These are phyloP conservation scores for Archivesica marissinica DNA, from an alignment of 1,140 invertebrate species.

Conservation along the genomic window DNA sequence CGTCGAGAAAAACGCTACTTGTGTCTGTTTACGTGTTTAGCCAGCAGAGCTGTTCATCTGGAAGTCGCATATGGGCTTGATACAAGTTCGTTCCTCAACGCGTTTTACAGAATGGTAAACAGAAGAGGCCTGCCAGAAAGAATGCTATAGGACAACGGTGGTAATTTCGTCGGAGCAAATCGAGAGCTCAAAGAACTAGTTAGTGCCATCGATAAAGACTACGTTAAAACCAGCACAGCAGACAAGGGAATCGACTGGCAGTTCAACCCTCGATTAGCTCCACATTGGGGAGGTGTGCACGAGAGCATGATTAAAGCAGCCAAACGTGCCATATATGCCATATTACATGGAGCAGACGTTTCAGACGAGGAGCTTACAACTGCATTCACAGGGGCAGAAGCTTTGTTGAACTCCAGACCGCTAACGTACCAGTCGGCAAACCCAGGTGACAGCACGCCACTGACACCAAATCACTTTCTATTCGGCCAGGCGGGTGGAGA, in stretches of 20 bases:
- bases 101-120: slow-evolving; percentile 15
- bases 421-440: slow-evolving; percentile 72
- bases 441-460: slow-evolving; percentile 64
- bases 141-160: slow-evolving; percentile 50
- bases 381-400: slow-evolving; percentile 64
- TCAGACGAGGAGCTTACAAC: slow-evolving; percentile 51
- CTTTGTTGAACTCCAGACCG: slow-evolving; percentile 70
- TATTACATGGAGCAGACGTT: slow-evolving; percentile 10
- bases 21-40: slow-evolving; percentile 57
- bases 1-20: slow-evolving; percentile 34
- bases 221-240: neutral
- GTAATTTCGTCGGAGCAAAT: slow-evolving; percentile 54
- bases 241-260: neutral
- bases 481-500: slow-evolving; percentile 25
- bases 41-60: slow-evolving; percentile 52
- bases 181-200: slow-evolving; percentile 36
- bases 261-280: slow-evolving; percentile 50
- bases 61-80: slow-evolving; percentile 40
- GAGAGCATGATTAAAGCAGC: slow-evolving; percentile 38
- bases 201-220: neutral
- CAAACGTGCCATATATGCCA: slow-evolving; percentile 7
- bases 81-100: slow-evolving; percentile 35
- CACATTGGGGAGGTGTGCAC: slow-evolving; percentile 55
- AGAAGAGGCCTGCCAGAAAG: slow-evolving; percentile 25
- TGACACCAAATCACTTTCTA: slow-evolving; percentile 77